Percentiles rank a stretch among this genome's conserved stretches.
These are phyloP conservation scores for Cephonodes hylas DNA, from an alignment of 2,888 invertebrate species.

Conservation along the genomic window DNA sequence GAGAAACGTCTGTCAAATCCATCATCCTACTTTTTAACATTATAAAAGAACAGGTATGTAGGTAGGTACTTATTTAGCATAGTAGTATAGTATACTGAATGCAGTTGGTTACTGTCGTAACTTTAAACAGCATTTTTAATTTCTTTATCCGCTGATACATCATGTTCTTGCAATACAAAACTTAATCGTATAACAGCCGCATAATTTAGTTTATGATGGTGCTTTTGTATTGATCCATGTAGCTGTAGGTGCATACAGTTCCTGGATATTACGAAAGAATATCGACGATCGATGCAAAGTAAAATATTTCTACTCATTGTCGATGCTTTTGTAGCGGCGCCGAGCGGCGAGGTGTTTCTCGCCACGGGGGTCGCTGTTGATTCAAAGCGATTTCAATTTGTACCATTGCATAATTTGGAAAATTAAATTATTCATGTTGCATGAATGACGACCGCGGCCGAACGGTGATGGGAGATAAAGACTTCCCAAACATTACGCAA, in stretches of 20 bases:
- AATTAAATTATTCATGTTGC: constrained; percentile 64
- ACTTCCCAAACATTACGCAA: constrained; percentile 56
- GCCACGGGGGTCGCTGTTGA: constrained; percentile 58
- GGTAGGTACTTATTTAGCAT: no score
- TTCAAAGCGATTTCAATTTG: constrained; percentile 69
- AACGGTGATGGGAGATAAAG: constrained; percentile 55
- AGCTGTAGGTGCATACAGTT: constrained; percentile 2
- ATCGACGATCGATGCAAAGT: constrained; percentile 39
- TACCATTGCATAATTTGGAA: constrained; percentile 69
- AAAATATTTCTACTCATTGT: constrained; percentile 36
- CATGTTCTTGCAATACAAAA: not conserved
- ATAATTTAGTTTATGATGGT: not conserved
- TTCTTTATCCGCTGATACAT: not conserved
- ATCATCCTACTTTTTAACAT: no score
- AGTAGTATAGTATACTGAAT: not conserved
- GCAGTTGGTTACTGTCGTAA: not conserved
- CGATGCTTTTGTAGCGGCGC: constrained; percentile 44
- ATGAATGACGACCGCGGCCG: constrained; percentile 50
- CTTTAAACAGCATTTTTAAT: not conserved
- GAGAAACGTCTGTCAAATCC: no score
- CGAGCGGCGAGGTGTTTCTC: constrained; percentile 38
- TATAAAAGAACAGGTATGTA: no score
- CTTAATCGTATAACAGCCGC: not conserved
- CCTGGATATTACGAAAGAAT: constrained; percentile 30
- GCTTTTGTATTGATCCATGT: not conserved